Percentiles rank a stretch among this genome's conserved stretches.
phyloP scores from a whole-genome alignment of 2,113 vertebrate species.

The Tricholaema leucomelas region DNA sequence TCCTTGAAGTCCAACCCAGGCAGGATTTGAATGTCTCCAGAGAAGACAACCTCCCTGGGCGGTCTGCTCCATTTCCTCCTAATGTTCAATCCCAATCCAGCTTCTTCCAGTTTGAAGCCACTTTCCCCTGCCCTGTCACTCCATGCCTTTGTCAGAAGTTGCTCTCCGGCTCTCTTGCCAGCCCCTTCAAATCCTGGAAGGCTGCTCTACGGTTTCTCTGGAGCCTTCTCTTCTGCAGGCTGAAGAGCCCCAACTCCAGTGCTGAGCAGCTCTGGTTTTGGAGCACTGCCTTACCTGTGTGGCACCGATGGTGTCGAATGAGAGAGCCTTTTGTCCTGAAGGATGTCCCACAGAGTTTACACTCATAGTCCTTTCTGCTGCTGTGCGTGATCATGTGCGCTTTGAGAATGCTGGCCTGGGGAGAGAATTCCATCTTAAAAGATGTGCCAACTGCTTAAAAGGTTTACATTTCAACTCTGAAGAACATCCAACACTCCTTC shows the following conservation, averaged over 20 bases:
- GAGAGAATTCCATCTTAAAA: background rate
- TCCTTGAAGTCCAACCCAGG: no score
- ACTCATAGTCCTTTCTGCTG: conserved; percentile 92
- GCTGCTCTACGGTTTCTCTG: no score
- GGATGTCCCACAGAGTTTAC: conserved; percentile 88
- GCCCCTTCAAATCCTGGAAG: no score
- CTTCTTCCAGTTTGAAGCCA: no score
- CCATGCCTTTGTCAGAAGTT: no score
- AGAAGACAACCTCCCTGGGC: no score
- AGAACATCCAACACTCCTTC: background rate
- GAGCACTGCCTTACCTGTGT: conserved; percentile 83
- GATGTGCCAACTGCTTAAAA: fast-evolving
- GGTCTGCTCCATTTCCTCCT: no score
- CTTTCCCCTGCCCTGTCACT: no score
- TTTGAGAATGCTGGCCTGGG: conserved; percentile 92
- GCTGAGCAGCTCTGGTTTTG: background rate
- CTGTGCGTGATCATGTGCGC: conserved; percentile 96
- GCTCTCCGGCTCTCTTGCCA: no score
- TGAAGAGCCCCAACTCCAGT: background rate
- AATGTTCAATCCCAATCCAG: no score
- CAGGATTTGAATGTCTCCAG: no score
- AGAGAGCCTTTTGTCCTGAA: conserved; percentile 97
- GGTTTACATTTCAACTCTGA: background rate
- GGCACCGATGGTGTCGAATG: conserved; percentile 93
- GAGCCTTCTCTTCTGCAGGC: no score